Percentiles rank a stretch among this genome's conserved stretches.
Evolutionary conservation across 37 sponge, comb jelly and placozoan genomes (phyloP).

Genomic region (Beroe forskalii): DNA sequence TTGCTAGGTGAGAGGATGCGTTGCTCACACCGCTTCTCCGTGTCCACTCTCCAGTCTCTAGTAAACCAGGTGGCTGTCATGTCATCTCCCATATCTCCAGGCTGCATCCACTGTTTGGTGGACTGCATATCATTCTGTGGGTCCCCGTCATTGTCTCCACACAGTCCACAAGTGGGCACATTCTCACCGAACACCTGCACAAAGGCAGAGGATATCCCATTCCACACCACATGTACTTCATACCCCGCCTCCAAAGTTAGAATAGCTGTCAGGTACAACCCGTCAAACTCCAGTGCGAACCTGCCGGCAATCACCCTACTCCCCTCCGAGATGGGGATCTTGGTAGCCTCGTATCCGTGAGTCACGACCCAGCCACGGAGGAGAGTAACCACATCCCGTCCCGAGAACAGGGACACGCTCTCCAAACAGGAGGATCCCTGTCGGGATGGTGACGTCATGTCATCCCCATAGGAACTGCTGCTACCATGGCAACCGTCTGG

Average conservation of each 20-base stretch:
- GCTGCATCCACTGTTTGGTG: neutral
- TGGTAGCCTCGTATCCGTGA: neutral
- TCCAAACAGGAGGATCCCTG: constrained; percentile 30
- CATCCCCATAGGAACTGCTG: neutral
- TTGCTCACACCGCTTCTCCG: neutral
- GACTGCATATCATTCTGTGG: neutral
- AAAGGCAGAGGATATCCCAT: constrained; percentile 4
- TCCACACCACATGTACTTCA: neutral
- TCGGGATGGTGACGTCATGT: neutral
- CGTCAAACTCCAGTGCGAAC: constrained; percentile 4
- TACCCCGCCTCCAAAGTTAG: neutral
- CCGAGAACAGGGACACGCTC: neutral
- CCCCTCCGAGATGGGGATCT: neutral
- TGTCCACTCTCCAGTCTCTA: neutral
- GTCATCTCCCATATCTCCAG: neutral
- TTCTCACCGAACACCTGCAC: neutral
- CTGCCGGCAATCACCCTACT: neutral
- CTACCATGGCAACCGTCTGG: neutral
- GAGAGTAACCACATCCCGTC: neutral
- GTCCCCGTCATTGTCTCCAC: neutral
- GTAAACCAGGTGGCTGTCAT: no score
- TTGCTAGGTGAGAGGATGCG: neutral
- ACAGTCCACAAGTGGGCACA: neutral
- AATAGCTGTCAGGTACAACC: neutral
- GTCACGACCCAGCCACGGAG: constrained; percentile 22